These are phyloP conservation scores for Arion vulgaris DNA, from an alignment of 1,140 invertebrate genomes.

Conservation along the genomic window DNA sequence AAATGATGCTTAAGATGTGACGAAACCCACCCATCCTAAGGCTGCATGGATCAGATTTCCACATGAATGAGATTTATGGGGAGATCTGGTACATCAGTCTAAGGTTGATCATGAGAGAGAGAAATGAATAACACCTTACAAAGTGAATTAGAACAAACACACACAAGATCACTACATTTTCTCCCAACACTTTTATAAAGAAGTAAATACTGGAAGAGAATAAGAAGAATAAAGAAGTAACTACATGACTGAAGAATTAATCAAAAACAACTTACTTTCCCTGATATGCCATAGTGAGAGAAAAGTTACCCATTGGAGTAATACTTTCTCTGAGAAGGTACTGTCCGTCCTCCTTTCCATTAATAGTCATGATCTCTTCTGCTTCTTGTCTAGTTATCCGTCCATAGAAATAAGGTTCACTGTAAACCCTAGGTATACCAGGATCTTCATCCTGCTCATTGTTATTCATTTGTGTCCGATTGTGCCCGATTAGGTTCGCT, in stretches of 20 bases:
- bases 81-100: no score
- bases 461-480: neutral
- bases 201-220: no score
- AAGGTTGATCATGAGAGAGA: no score
- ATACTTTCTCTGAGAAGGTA: conserved; percentile 73
- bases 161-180: no score
- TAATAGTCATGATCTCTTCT: conserved; percentile 70
- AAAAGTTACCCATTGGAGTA: conserved; percentile 68
- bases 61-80: no score
- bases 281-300: conserved; percentile 69
- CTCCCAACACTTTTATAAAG: no score
- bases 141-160: no score
- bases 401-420: conserved; percentile 71
- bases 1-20: no score
- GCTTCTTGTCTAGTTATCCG: conserved; percentile 73
- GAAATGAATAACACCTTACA: no score
- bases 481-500: neutral
- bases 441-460: conserved; percentile 3
- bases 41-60: no score
- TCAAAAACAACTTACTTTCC: conserved; percentile 62
- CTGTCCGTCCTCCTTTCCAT: conserved; percentile 71
- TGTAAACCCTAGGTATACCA: conserved; percentile 11
- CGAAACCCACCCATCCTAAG: no score
- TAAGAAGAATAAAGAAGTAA: no score
- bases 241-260: conserved; percentile 10